Evolutionary conservation across 53 echinoderm and acorn worm species (phyloP).

Genomic region (Crossaster papposus): DNA sequence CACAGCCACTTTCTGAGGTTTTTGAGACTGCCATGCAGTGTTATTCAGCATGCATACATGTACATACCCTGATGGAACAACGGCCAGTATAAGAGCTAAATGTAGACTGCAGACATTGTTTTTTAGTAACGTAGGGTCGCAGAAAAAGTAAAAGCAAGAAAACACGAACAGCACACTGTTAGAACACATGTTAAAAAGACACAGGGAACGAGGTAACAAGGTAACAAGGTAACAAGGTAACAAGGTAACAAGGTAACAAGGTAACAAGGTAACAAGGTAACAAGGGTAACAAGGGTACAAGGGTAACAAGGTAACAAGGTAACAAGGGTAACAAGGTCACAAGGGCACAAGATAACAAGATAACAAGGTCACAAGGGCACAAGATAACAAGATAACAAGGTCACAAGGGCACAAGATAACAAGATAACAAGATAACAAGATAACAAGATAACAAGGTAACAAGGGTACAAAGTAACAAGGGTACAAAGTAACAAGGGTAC

Average conservation of each 20-base stretch:
- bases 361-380: too few species aligned
- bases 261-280: too few species aligned
- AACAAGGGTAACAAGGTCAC: too few species aligned
- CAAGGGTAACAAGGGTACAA: background rate
- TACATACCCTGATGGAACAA: conserved; percentile 57
- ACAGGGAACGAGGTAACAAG: background rate
- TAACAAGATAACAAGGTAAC: too few species aligned
- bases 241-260: too few species aligned
- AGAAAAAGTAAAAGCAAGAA: conserved; percentile 23
- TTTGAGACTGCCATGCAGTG: background rate
- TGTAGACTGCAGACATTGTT: conserved; percentile 54
- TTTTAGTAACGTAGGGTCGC: conserved; percentile 23
- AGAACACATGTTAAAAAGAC: conserved; percentile 31
- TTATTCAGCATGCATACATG: conserved; percentile 40
- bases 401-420: too few species aligned
- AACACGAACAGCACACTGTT: conserved; percentile 56
- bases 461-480: too few species aligned
- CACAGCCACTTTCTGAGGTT: background rate
- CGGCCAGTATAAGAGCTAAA: conserved; percentile 50
- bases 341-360: too few species aligned
- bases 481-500: too few species aligned
- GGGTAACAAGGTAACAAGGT: too few species aligned
- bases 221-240: background rate
- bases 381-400: too few species aligned
- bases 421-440: too few species aligned